Percentiles rank a stretch among this genome's conserved stretches.
phyloP scores from a whole-genome alignment of 2,797 vertebrate species.

The Megaceryle alcyon region DNA sequence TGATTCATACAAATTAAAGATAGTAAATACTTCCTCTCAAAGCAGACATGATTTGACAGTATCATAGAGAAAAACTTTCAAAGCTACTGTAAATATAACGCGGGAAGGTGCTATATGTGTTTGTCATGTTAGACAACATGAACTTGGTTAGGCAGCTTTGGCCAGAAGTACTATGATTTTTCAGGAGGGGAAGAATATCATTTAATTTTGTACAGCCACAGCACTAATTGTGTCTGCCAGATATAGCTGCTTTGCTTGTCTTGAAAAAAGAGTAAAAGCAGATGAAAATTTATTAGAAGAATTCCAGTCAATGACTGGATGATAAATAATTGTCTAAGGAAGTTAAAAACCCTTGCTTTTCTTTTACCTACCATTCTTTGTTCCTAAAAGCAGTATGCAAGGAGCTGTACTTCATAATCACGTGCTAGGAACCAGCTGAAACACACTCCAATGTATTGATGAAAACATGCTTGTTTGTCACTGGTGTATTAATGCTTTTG shows the following conservation, averaged over 20 bases:
- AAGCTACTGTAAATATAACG: not conserved
- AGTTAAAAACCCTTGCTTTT: not conserved
- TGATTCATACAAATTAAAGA: not conserved
- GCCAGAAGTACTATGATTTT: not conserved
- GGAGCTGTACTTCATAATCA: accelerated
- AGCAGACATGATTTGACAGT: not conserved
- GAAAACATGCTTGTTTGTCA: not conserved
- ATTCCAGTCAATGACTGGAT: not conserved
- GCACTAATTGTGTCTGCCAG: not conserved
- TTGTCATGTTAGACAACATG: not conserved
- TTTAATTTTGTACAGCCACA: not conserved
- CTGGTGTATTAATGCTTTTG: slow-evolving; percentile 11
- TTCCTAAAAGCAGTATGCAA: not conserved
- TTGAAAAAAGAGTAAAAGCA: slow-evolving; percentile 24
- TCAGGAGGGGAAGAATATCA: not conserved
- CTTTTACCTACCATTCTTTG: not conserved
- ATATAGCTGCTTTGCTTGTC: not conserved
- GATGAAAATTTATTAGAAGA: not conserved
- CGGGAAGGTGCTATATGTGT: not conserved
- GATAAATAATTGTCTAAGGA: not conserved
- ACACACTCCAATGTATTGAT: not conserved
- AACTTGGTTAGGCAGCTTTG: not conserved
- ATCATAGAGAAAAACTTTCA: not conserved
- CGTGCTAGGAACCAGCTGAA: not conserved
- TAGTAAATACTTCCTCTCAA: not conserved